Conservation (phyloP, 2,113 vertebrate genomes). For the Hippoglossus stenolepis region DNA sequence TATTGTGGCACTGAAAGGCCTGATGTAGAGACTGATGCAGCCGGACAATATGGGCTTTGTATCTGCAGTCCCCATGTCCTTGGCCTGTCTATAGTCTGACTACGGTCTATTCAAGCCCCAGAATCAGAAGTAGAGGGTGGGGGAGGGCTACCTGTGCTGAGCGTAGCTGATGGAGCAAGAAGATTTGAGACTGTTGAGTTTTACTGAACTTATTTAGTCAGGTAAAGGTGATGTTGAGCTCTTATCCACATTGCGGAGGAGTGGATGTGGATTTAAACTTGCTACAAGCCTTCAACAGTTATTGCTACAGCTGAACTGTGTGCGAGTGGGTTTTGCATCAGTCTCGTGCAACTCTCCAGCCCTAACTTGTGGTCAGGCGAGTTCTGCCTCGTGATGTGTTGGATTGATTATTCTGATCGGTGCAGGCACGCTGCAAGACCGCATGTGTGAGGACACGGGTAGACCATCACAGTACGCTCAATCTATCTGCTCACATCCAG, state of each 20-base stretch:
- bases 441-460: neutral
- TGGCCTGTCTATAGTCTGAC: constrained; percentile 60
- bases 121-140: constrained; percentile 28
- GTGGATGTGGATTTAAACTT: neutral
- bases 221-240: too few relatives aligned
- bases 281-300: neutral
- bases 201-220: too few relatives aligned
- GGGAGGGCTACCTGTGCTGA: constrained; percentile 71
- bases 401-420: constrained; percentile 32
- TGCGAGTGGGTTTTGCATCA: neutral
- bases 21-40: constrained; percentile 79
- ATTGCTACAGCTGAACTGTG: neutral
- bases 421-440: neutral
- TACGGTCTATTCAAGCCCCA: constrained; percentile 63
- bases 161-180: constrained; percentile 8
- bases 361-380: constrained; percentile 18
- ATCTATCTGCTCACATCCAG: neutral
- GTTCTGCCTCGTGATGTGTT: constrained; percentile 40
- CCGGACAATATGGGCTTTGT: constrained; percentile 81
- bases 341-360: neutral
- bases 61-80: constrained; percentile 59
- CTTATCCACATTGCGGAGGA: too few relatives aligned
- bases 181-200: neutral
- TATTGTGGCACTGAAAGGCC: constrained; percentile 75
- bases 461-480: neutral